Evolutionary conservation across 2,888 invertebrate genomes (phyloP), one percentile per base, ranked within the genome.

Genomic region (Phrixothrix hirtus): DNA sequence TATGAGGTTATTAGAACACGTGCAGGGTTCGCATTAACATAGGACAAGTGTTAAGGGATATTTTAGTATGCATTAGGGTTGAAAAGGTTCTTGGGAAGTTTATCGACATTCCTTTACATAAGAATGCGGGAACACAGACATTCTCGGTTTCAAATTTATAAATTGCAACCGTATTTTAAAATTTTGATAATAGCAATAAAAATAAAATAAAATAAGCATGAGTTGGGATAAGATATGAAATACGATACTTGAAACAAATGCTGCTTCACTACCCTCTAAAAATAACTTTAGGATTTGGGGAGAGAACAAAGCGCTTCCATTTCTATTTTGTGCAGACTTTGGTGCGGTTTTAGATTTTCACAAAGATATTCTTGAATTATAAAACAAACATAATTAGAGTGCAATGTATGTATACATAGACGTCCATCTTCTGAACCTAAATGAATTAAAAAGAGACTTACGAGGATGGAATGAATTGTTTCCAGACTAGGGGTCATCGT

Each of bases 1-100:
- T 49, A 57, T 54, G 54, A 59, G 60, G 61, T 60, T 59, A 63
- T 62, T 60, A 61, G 60, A 62, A 65, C 65, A 65, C 63, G 62
- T 65, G 63, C 65, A 63, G 57, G n/a, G 50, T 32, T 60, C 32
- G 30, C 49, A 55, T 63, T 60, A 58, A 52, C 52, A 48, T 60
- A 51, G 31, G 43, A 56, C 58, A 57, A 61, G 57, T 57, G 60
- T 58, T 55, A 35, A 46, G 45, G 57, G 53, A 52, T 53, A 49
- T 50, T 54, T 62, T 58, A 45, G 42, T 46, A 57, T 41, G 31
- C 32, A 53, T 36, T 53, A 41, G 34, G 47, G 47, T 34, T 48
- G 39, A 34, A 25, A 32, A 48, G 48, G 32, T 38, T 47, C 41
- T 16, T 30, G 30, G 16, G 17, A 41, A 21, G 32, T 34, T 32